These are phyloP conservation scores for Anastrepha ludens DNA, from an alignment of 1,140 invertebrate species.

Conservation along the genomic window DNA sequence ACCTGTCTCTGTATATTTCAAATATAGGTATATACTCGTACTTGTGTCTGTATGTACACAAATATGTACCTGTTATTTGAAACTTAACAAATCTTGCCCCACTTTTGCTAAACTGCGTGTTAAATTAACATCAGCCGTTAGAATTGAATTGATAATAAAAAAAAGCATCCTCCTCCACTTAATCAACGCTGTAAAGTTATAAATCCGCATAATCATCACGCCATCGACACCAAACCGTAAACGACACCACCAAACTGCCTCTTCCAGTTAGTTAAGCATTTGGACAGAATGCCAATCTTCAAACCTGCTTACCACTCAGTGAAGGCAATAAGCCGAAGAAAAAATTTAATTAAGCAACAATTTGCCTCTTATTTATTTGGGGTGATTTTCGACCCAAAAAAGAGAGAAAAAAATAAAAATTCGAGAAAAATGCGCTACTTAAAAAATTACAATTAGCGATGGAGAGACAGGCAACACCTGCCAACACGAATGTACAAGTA, in stretches of 20 bases:
- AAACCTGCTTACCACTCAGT: background rate
- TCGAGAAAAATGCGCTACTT: constrained; percentile 30
- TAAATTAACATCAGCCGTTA: background rate
- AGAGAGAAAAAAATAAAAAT: background rate
- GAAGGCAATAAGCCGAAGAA: constrained; percentile 35
- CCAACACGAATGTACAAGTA: background rate
- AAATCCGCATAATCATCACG: background rate
- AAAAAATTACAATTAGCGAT: constrained; percentile 50
- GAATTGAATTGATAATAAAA: background rate
- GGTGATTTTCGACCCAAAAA: constrained; percentile 48
- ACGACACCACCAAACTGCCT: constrained; percentile 23
- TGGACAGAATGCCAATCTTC: constrained; percentile 28
- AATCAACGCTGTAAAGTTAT: constrained; percentile 35
- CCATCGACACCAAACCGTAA: background rate
- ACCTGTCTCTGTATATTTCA: no score
- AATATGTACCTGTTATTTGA: background rate
- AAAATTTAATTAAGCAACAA: constrained; percentile 53
- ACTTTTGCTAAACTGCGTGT: background rate
- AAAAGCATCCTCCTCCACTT: background rate
- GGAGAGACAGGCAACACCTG: constrained; percentile 16
- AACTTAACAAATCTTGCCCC: background rate
- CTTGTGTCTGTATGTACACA: no score
- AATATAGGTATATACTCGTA: no score
- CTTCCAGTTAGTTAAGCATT: constrained; percentile 16
- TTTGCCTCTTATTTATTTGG: constrained; percentile 46